Percentiles rank a stretch among this genome's conserved stretches.
Conservation (phyloP, 1,140 invertebrate genomes). For the Coptotermes formosanus region DNA sequence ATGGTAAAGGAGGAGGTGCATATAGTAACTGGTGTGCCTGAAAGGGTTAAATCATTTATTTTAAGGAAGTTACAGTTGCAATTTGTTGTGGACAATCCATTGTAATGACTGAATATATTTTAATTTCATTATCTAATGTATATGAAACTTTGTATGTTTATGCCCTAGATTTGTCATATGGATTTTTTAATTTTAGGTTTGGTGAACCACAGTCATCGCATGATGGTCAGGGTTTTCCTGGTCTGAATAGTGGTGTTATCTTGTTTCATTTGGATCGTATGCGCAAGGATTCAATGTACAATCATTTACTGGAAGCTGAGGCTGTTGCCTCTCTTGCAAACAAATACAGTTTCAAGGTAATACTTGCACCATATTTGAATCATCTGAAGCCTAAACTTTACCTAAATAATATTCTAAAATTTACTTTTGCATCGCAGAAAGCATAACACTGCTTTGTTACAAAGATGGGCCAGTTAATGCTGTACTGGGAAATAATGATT, state of each 20-base stretch:
- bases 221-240: constrained; percentile 63
- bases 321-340: constrained; percentile 59
- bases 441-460: too few relatives aligned
- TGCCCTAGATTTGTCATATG: not conserved
- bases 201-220: constrained; percentile 44
- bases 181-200: constrained; percentile 38
- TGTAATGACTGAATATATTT: constrained; percentile 26
- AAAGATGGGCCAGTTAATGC: too few relatives aligned
- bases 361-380: not conserved
- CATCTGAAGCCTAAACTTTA: too few relatives aligned
- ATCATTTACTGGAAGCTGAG: constrained; percentile 56
- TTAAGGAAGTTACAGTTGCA: too few relatives aligned
- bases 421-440: too few relatives aligned
- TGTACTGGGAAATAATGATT: too few relatives aligned
- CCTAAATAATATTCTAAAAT: too few relatives aligned
- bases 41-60: too few relatives aligned
- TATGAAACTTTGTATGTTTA: not conserved
- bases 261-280: constrained; percentile 71
- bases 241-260: constrained; percentile 80
- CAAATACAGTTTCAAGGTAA: constrained; percentile 66
- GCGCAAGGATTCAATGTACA: constrained; percentile 60
- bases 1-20: too few relatives aligned
- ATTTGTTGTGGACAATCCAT: too few relatives aligned
- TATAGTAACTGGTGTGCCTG: too few relatives aligned
- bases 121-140: too few relatives aligned